Evolutionary conservation across 2,888 invertebrate genomes (phyloP).

Genomic region (Galeopsomyia nigrocyanea): DNA sequence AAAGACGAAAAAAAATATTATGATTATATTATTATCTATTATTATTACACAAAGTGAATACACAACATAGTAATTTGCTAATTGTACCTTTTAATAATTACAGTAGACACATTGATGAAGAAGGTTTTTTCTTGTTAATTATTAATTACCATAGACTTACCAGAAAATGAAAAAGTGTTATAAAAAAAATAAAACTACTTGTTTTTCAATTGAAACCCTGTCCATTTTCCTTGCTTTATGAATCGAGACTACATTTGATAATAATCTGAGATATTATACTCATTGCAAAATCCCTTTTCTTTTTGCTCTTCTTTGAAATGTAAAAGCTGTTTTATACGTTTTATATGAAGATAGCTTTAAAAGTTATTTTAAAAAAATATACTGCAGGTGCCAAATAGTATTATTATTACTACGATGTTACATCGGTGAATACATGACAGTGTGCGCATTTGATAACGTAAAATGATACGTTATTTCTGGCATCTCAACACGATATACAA

Average conservation of each 20-base stretch:
- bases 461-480: too few species aligned
- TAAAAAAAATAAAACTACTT: constrained; percentile 61
- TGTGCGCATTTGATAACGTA: too few species aligned
- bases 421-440: too few species aligned
- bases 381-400: too few species aligned
- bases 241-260: neutral
- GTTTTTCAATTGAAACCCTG: constrained; percentile 51
- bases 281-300: too few species aligned
- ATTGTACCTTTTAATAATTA: constrained; percentile 69
- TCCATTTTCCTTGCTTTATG: neutral
- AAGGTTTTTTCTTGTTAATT: constrained; percentile 67
- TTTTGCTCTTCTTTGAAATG: too few species aligned
- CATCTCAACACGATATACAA: too few species aligned
- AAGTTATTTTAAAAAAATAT: too few species aligned
- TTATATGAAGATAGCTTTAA: too few species aligned
- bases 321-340: too few species aligned
- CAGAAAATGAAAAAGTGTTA: constrained; percentile 68
- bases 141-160: constrained; percentile 67
- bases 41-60: constrained; percentile 68
- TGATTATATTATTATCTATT: constrained; percentile 67
- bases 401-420: too few species aligned
- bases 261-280: too few species aligned
- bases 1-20: constrained; percentile 60
- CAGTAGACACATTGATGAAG: constrained; percentile 67
- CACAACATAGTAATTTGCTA: constrained; percentile 68